A percentile compares a stretch with the other conserved stretches of the same genome.
phyloP scores from a whole-genome alignment of 2,888 invertebrate genomes.

The Tenthredo amoena region DNA sequence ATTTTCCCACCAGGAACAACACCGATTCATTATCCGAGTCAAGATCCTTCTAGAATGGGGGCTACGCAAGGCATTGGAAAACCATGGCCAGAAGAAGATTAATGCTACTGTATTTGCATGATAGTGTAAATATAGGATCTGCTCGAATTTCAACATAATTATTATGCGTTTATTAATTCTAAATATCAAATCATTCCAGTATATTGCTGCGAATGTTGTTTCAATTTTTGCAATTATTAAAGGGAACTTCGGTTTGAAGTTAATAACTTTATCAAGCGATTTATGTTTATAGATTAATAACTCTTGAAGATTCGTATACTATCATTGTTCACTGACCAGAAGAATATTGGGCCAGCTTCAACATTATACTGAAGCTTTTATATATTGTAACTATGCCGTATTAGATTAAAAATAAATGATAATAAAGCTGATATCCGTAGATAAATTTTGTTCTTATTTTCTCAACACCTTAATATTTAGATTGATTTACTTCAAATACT shows the following conservation, averaged over 20 bases:
- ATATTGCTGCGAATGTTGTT: neutral
- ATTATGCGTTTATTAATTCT: neutral
- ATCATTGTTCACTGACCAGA: conserved; percentile 9
- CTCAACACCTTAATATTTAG: neutral
- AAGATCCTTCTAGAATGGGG: conserved; percentile 96
- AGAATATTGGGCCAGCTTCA: neutral
- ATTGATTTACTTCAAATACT: neutral
- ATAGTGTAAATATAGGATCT: neutral
- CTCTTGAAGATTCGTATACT: neutral
- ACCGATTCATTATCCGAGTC: conserved; percentile 95
- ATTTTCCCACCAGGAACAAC: conserved; percentile 80
- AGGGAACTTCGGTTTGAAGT: neutral
- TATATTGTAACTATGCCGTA: neutral
- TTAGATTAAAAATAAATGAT: neutral
- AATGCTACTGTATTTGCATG: conserved; percentile 44
- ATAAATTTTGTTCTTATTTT: neutral
- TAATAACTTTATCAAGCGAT: neutral
- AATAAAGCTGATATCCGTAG: neutral
- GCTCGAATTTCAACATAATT: neutral
- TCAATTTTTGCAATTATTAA: neutral
- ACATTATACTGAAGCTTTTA: neutral
- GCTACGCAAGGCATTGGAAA: conserved; percentile 79
- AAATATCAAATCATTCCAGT: neutral
- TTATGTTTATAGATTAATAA: neutral
- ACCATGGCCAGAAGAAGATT: conserved; percentile 75